phyloP scores from a whole-genome alignment of 2,797 vertebrate genomes.

The Thamnophis elegans region DNA sequence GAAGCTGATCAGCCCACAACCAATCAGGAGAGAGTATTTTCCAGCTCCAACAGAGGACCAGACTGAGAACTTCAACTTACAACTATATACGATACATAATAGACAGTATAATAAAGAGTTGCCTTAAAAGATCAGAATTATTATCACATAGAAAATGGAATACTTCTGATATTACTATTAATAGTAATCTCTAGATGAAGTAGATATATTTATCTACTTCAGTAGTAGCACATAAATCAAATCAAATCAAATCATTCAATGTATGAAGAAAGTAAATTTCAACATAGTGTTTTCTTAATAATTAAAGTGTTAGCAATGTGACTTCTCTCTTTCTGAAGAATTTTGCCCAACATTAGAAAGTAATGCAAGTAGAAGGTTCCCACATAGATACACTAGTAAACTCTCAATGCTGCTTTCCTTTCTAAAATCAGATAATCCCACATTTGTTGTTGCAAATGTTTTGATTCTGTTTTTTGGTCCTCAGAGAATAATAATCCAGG shows the following conservation, averaged over 20 bases:
- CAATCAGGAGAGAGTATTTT: too few species aligned
- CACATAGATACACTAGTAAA: neutral
- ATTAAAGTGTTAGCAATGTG: neutral
- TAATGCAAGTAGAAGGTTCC: neutral
- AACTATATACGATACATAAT: too few species aligned
- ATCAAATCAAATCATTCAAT: neutral
- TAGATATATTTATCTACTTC: neutral
- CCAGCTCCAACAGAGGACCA: too few species aligned
- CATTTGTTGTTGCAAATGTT: neutral
- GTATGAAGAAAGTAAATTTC: neutral
- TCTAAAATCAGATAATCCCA: neutral
- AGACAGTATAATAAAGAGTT: neutral
- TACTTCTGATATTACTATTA: neutral
- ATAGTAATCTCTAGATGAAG: neutral
- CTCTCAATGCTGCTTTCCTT: neutral
- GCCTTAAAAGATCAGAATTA: neutral
- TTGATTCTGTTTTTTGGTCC: neutral
- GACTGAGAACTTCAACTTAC: too few species aligned
- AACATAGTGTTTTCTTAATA: neutral
- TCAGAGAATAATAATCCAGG: neutral
- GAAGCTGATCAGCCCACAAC: too few species aligned
- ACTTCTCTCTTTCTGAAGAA: neutral
- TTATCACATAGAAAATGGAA: neutral
- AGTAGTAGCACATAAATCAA: neutral
- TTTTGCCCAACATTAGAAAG: neutral